A percentile compares a stretch with the other conserved stretches of the same genome.
Evolutionary conservation across 2,113 vertebrate genomes (phyloP).

Genomic region (Dasyurus viverrinus): DNA sequence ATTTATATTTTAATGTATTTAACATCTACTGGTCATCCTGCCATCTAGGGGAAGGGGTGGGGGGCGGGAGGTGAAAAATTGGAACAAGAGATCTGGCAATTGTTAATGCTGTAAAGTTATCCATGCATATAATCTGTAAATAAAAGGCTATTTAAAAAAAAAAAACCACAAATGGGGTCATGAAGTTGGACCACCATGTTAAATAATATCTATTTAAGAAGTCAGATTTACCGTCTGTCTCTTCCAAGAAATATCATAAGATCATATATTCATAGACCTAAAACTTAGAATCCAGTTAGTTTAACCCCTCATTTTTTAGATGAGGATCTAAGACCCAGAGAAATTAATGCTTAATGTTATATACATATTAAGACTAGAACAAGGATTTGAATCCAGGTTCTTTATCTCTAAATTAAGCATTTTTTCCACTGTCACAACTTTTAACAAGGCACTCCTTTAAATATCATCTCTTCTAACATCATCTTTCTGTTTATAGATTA

Average conservation of each 20-base stretch:
- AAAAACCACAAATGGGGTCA: too few relatives aligned
- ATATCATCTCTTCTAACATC: background rate
- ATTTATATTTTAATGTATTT: too few relatives aligned
- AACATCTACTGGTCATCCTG: too few relatives aligned
- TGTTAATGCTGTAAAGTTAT: too few relatives aligned
- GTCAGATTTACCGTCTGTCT: background rate
- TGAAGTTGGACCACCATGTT: too few relatives aligned
- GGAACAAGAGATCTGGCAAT: too few relatives aligned
- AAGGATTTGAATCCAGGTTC: background rate
- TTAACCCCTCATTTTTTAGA: background rate
- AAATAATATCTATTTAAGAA: background rate
- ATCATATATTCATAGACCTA: background rate
- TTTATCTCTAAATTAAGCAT: background rate
- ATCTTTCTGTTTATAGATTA: background rate
- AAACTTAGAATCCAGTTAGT: background rate
- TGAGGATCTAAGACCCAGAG: background rate
- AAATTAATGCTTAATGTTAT: background rate
- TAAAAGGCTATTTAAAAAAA: too few relatives aligned
- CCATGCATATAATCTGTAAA: too few relatives aligned
- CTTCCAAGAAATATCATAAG: background rate
- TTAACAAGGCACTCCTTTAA: background rate
- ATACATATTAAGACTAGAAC: background rate
- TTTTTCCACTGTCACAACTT: background rate
- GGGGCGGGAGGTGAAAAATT: too few relatives aligned
- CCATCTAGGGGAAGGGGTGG: too few relatives aligned